phyloP scores from a whole-genome alignment of 1,140 invertebrate genomes.

The Solenopsis fugax region DNA sequence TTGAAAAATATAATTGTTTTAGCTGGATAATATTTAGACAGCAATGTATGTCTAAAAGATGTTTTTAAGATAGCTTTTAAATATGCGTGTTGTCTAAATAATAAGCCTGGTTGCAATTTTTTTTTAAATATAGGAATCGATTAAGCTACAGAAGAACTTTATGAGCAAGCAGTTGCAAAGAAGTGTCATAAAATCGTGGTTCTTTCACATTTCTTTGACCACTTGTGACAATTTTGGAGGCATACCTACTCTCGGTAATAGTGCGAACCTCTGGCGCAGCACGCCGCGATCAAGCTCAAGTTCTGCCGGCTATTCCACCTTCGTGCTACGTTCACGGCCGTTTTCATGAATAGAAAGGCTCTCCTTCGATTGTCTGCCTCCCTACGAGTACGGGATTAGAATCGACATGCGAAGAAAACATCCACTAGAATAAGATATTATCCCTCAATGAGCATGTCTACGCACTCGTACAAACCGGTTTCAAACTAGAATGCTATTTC shows the following conservation, averaged over 20 bases:
- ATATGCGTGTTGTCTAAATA: no score
- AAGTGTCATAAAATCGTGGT: background rate
- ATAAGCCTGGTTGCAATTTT: no score
- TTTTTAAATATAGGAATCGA: background rate
- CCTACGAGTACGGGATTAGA: constrained; percentile 13
- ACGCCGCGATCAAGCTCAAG: background rate
- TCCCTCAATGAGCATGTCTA: constrained; percentile 15
- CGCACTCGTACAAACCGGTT: constrained; percentile 25
- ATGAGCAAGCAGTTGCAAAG: background rate
- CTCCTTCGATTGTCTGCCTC: constrained; percentile 30
- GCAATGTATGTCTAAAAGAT: no score
- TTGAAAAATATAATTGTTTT: background rate
- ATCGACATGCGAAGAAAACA: constrained; percentile 35
- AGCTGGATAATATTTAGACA: background rate
- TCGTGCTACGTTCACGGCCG: constrained; percentile 56
- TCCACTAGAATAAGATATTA: constrained; percentile 35
- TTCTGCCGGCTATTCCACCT: constrained; percentile 21
- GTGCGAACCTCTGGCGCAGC: background rate
- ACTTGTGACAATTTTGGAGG: background rate
- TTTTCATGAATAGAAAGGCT: constrained; percentile 57
- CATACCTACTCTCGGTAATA: constrained; percentile 55
- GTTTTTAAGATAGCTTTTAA: no score
- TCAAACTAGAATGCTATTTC: constrained; percentile 19
- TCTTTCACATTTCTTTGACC: background rate
- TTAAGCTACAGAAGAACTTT: no score